Conservation (phyloP, 2,888 invertebrate species). For the Rotaria sp. region DNA sequence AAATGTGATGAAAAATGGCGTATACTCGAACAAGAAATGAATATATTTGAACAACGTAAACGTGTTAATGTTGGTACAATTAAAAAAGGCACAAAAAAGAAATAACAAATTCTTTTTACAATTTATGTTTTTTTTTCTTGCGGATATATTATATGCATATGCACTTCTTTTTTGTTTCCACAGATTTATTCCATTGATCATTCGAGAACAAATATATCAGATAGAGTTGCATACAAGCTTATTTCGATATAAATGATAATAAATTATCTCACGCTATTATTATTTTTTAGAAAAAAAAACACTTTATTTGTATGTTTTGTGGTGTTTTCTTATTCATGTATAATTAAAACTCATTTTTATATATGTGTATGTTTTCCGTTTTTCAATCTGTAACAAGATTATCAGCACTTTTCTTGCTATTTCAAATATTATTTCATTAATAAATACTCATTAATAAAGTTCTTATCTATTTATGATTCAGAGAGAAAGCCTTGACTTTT, state of each 20-base stretch:
- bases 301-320: neutral
- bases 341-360: too few species aligned
- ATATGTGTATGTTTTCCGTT: neutral
- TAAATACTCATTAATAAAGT: neutral
- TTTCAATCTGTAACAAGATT: neutral
- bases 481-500: neutral
- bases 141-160: neutral
- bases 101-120: neutral
- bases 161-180: neutral
- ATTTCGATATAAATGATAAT: neutral
- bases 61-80: neutral
- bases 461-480: neutral
- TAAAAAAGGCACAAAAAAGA: neutral
- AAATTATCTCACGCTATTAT: neutral
- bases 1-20: neutral
- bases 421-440: neutral
- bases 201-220: constrained; percentile 23
- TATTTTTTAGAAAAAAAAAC: neutral
- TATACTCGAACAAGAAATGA: neutral
- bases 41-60: neutral
- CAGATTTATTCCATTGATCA: neutral
- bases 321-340: neutral
- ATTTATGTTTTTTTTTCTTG: neutral
- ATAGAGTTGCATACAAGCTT: neutral
- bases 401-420: neutral